Evolutionary conservation across 2,113 vertebrate genomes (phyloP).

Genomic region (Mellivora capensis): DNA sequence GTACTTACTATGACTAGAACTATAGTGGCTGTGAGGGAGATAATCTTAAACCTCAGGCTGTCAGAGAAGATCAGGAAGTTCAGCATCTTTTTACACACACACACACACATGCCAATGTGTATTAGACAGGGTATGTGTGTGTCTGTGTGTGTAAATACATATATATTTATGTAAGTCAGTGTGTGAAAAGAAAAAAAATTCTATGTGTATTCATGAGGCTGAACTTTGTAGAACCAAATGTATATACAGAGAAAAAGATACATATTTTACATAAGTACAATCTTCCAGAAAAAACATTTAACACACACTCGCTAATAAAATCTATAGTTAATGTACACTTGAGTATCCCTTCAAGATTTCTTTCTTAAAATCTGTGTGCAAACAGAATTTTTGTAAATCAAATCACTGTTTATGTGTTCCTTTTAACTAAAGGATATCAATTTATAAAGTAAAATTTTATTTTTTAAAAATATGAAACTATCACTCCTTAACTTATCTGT

Average conservation of each 20-base stretch:
- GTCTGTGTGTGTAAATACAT: neutral
- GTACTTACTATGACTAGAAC: neutral
- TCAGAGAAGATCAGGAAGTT: neutral
- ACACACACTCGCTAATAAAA: neutral
- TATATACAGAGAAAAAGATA: neutral
- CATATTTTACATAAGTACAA: neutral
- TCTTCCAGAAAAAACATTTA: neutral
- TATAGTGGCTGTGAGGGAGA: neutral
- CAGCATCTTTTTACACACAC: neutral
- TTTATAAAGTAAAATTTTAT: slow-evolving; percentile 13
- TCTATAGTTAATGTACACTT: neutral
- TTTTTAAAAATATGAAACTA: neutral
- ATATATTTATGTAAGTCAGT: neutral
- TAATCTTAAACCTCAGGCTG: neutral
- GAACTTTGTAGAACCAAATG: neutral
- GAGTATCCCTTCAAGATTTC: neutral
- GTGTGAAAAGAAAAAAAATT: neutral
- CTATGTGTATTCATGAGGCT: neutral
- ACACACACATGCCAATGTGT: neutral
- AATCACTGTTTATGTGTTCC: neutral
- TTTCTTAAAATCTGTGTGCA: slow-evolving; percentile 11
- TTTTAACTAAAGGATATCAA: neutral
- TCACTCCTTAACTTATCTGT: neutral
- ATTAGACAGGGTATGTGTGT: neutral
- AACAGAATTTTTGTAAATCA: slow-evolving; percentile 9